These are phyloP conservation scores for Diabrotica undecimpunctata DNA, from an alignment of 1,140 invertebrate species.

Conservation along the genomic window DNA sequence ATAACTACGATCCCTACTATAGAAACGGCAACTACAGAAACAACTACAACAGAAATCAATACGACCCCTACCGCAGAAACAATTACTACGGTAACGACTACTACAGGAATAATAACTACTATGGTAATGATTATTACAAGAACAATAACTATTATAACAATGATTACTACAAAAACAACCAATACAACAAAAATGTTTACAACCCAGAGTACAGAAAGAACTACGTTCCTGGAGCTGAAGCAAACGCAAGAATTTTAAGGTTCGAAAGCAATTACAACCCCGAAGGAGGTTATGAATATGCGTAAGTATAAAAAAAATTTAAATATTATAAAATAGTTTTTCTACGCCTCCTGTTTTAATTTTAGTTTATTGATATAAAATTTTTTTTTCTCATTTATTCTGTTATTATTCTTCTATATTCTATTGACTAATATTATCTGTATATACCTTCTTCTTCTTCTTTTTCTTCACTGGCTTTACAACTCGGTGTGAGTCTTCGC, in stretches of 20 bases:
- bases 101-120: constrained; percentile 4
- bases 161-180: not conserved
- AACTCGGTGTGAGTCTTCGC: no score
- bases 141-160: constrained; percentile 2
- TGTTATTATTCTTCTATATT: no score
- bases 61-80: not conserved
- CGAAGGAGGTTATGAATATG: constrained; percentile 17
- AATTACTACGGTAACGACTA: constrained; percentile 6
- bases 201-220: not conserved
- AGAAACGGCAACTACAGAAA: not conserved
- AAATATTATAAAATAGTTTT: no score
- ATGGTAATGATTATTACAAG: not conserved
- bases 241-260: constrained; percentile 11
- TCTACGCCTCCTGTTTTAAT: no score
- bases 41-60: not conserved
- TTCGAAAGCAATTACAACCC: constrained; percentile 17
- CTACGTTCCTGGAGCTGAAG: not conserved
- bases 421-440: no score
- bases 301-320: constrained; percentile 14
- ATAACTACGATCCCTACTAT: not conserved
- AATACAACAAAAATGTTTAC: constrained; percentile 7
- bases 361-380: no score
- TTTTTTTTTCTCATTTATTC: no score
- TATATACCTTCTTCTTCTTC: no score
- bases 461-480: no score